Conservation (phyloP, 2,113 vertebrate genomes). For the Blennius ocellaris region DNA sequence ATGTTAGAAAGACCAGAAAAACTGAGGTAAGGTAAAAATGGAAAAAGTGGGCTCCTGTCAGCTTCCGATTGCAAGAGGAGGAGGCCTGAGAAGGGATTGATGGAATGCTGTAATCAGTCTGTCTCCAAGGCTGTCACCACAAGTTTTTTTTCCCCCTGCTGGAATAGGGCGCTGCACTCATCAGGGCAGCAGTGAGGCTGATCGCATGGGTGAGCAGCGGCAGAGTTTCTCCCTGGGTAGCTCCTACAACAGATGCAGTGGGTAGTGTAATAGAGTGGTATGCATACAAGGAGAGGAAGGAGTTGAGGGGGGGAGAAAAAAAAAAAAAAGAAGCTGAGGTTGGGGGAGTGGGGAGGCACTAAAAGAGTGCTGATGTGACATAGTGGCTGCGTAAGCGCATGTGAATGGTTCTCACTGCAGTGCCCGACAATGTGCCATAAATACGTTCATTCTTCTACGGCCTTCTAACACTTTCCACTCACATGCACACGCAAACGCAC, state of each 20-base stretch:
- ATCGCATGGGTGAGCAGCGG: conserved; percentile 69
- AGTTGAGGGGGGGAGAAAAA: conserved; percentile 13
- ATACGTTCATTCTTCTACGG: conserved; percentile 58
- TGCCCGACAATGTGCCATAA: conserved; percentile 66
- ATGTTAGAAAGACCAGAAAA: conserved; percentile 59
- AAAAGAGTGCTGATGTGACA: conserved; percentile 76
- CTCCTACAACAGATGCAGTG: conserved; percentile 68
- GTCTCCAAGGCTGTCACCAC: conserved; percentile 73
- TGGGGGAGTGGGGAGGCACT: neutral
- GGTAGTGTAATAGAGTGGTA: conserved; percentile 74
- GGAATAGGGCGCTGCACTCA: conserved; percentile 59
- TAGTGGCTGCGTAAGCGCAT: conserved; percentile 47
- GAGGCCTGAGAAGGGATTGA: conserved; percentile 62
- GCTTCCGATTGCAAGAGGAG: conserved; percentile 67
- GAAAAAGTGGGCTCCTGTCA: conserved; percentile 76
- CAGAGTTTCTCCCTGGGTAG: conserved; percentile 67
- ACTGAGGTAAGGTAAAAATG: conserved; percentile 68
- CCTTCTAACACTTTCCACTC: conserved; percentile 40
- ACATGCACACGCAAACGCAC: conserved; percentile 19
- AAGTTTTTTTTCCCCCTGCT: conserved; percentile 53
- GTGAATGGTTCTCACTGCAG: conserved; percentile 66
- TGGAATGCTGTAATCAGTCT: conserved; percentile 78
- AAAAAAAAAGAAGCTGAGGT: too few species aligned
- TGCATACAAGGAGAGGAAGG: conserved; percentile 49
- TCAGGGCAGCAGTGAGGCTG: conserved; percentile 60